Percentiles rank a stretch among this genome's conserved stretches.
Evolutionary conservation across 2,797 vertebrate genomes (phyloP).

Genomic region (Pempheris klunzingeri): DNA sequence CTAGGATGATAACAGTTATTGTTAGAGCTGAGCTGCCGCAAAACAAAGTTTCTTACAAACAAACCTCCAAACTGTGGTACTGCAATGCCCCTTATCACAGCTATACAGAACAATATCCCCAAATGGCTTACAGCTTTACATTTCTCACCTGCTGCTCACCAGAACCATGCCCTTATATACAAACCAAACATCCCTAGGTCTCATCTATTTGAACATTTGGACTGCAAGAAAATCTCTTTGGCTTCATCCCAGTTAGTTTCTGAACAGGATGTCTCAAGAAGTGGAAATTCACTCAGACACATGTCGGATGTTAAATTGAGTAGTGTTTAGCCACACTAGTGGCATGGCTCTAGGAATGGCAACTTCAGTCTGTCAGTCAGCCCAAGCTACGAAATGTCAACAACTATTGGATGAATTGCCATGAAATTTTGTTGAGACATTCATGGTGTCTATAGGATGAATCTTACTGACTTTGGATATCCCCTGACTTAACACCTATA

Average conservation of each 20-base stretch:
- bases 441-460: background rate
- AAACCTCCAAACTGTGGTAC: background rate
- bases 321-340: background rate
- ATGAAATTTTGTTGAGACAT: background rate
- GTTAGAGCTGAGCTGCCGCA: background rate
- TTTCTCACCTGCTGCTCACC: background rate
- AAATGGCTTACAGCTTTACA: background rate
- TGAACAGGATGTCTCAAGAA: background rate
- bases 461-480: background rate
- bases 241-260: background rate
- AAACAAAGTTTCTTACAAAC: background rate
- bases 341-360: background rate
- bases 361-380: background rate
- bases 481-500: background rate
- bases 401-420: background rate
- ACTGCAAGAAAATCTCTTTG: background rate
- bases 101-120: background rate
- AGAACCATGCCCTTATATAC: background rate
- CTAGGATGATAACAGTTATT: constrained; percentile 1
- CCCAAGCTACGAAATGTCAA: background rate
- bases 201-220: background rate
- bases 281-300: constrained; percentile 1
- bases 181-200: background rate
- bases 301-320: background rate
- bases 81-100: background rate